A percentile compares a stretch with the other conserved stretches of the same genome.
Conservation (phyloP, 2,888 invertebrate species). For the Brachypalpus laphriformis region DNA sequence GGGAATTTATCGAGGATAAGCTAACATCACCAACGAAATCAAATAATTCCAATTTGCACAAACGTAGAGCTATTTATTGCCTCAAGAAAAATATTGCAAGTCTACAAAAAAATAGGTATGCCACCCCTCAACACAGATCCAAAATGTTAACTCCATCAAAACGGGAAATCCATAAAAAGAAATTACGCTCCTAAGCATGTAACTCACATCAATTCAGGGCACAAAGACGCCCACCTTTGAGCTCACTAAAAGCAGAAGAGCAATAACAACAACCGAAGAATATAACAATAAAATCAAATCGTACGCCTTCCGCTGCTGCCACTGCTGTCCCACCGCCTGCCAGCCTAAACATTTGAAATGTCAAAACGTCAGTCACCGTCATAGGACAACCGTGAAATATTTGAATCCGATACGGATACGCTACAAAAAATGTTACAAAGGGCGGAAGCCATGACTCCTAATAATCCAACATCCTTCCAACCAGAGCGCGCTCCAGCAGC, state of each 20-base stretch:
- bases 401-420: conserved; percentile 47
- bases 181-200: conserved; percentile 32
- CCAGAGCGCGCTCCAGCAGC: conserved; percentile 15
- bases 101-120: background rate
- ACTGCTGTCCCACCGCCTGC: background rate
- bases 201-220: conserved; percentile 1
- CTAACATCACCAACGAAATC: background rate
- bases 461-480: conserved; percentile 59
- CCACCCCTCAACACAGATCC: background rate
- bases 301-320: too few relatives aligned
- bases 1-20: background rate
- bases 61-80: background rate
- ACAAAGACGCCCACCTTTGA: conserved; percentile 12
- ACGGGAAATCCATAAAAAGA: conserved; percentile 27
- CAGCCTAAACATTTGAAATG: conserved; percentile 32
- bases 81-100: background rate
- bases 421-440: conserved; percentile 32
- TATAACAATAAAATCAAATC: conserved; percentile 51
- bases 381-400: conserved; percentile 70
- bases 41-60: background rate
- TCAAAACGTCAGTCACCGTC: conserved; percentile 63
- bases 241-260: background rate
- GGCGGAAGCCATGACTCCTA: conserved; percentile 59
- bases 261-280: conserved; percentile 6
- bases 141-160: conserved; percentile 10